Percentiles rank a stretch among this genome's conserved stretches.
Evolutionary conservation across 2,113 vertebrate genomes (phyloP).

Genomic region (Daphoenositta chrysoptera): DNA sequence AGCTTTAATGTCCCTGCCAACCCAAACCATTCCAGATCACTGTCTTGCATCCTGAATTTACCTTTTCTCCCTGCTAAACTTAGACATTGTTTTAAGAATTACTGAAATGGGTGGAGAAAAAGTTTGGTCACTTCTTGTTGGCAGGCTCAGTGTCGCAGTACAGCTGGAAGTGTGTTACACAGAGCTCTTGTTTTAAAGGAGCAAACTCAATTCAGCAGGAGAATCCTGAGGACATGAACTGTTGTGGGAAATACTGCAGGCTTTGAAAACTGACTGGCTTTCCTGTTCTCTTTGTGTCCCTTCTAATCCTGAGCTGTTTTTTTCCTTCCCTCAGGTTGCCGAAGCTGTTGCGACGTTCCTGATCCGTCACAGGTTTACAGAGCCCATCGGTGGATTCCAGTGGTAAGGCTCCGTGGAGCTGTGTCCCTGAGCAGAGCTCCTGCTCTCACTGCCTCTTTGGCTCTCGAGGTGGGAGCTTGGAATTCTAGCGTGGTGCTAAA

Average conservation of each 20-base stretch:
- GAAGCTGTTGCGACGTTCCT: slow-evolving; percentile 95
- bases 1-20: background rate
- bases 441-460: background rate
- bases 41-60: background rate
- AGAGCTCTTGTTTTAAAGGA: background rate
- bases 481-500: background rate
- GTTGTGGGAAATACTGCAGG: background rate
- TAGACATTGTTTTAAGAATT: background rate
- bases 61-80: background rate
- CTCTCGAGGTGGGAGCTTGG: background rate
- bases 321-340: slow-evolving; percentile 66
- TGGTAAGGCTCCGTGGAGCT: slow-evolving; percentile 77
- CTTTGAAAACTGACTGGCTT: background rate
- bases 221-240: fast-evolving
- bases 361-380: slow-evolving; percentile 95
- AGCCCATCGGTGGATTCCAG: slow-evolving; percentile 91
- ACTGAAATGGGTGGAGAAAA: background rate
- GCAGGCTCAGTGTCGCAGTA: background rate
- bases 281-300: background rate
- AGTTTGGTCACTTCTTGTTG: background rate
- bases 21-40: background rate
- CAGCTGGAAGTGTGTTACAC: background rate
- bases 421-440: background rate
- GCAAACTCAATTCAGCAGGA: background rate
- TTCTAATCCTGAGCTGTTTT: background rate